Base-by-base conservation (phyloP, 2,797 vertebrate genomes). In the Brachymystax lenok region DNA sequence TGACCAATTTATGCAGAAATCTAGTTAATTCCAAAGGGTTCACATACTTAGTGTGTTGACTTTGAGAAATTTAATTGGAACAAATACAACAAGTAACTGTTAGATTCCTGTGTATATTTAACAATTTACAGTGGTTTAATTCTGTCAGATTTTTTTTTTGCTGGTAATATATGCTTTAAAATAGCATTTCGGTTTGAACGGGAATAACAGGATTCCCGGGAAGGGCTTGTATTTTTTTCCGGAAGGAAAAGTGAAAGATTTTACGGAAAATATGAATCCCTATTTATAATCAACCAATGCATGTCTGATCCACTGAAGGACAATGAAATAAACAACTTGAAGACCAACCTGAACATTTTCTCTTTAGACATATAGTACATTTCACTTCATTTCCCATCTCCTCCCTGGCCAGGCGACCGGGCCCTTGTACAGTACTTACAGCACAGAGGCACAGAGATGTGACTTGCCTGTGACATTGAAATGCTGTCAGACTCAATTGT, bases 371-470 rank as follows among this genome's bases (percentile, higher is more conserved):
- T 46, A 21, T 19, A 69, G 68, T 69, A 63, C 59, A 63, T 69
- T 12, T 19, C n/a, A 6, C 21, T 40, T 3, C 5, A 56, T 28
- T 27, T 54, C 51, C 24, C 24, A 10, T 28, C 46, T 40, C 50
- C 10, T 1, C 24, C 28, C 64, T 2, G 13, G 16, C 14, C 5
- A 24, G 21, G 59, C 21, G 59, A 24, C 59, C 59, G 24, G 59
- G 21, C 7, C 59, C 21, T 61, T 61, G 59, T 61, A 21, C 21
- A 61, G 21, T 21, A 61, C n/a, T 83, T 83, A 72, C 85, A 61
- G 80, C 76, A 21, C 40, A n/a, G 52, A 80, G 79, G 82, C 83
- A n/a, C 28, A 66, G 77, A 79, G 83, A 19, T 79, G 67, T 74
- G 85, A 81, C 82, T 76, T 14, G 56, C 19, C 73, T 13, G 1